phyloP scores from a whole-genome alignment of 2,797 vertebrate genomes.

The Amniataba percoides region DNA sequence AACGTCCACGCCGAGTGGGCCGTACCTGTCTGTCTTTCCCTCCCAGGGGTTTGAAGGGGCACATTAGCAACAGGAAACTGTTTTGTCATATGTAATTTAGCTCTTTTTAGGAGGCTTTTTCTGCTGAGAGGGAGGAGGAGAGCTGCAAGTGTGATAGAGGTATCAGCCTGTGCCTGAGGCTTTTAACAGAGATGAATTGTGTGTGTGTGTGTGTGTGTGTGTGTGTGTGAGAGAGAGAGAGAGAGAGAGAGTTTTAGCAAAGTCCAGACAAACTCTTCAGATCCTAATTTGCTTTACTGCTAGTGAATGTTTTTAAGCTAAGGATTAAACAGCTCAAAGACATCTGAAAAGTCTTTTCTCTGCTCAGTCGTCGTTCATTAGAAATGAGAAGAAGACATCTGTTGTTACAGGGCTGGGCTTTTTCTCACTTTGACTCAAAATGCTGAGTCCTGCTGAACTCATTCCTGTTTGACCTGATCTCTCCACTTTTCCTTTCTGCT shows the following conservation, averaged over 20 bases:
- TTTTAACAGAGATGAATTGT: slow-evolving; percentile 44
- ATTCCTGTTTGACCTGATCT: slow-evolving; percentile 71
- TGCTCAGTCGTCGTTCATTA: slow-evolving; percentile 49
- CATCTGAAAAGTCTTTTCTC: slow-evolving; percentile 13
- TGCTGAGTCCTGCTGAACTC: slow-evolving; percentile 70
- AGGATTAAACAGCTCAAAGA: slow-evolving; percentile 38
- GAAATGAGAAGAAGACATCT: slow-evolving; percentile 47
- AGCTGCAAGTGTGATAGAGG: slow-evolving; percentile 54
- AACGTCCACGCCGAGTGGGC: slow-evolving; percentile 27
- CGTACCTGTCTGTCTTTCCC: slow-evolving; percentile 30
- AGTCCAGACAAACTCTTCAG: slow-evolving; percentile 23
- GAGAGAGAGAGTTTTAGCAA: slow-evolving; percentile 25
- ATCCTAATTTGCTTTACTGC: slow-evolving; percentile 26
- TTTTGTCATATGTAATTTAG: slow-evolving; percentile 75
- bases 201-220: slow-evolving; percentile 23
- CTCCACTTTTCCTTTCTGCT: slow-evolving; percentile 34
- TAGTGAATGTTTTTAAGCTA: slow-evolving; percentile 15
- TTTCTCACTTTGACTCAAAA: slow-evolving; percentile 76
- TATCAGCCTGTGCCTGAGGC: slow-evolving; percentile 62
- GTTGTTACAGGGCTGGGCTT: slow-evolving; percentile 55
- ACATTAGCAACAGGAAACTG: slow-evolving; percentile 67
- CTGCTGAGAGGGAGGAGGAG: slow-evolving; percentile 49
- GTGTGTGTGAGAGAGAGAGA: too few relatives aligned
- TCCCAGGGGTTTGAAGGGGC: slow-evolving; percentile 54
- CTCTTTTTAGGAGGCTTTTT: slow-evolving; percentile 59